phyloP scores from a whole-genome alignment of 2,888 invertebrate genomes.

The Malthinus seriepunctatus region DNA sequence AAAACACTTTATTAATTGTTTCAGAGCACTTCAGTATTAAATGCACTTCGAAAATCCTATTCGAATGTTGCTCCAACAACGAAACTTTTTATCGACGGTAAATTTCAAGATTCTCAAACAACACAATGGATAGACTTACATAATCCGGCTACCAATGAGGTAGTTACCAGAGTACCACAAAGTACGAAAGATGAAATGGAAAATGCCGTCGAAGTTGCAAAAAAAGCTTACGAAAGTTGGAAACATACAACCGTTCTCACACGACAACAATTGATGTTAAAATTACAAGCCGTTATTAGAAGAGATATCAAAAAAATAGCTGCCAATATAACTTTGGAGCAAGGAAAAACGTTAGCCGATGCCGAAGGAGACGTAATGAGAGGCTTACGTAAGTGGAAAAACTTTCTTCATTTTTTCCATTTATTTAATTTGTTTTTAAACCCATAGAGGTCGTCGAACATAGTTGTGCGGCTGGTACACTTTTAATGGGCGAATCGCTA shows the following conservation, averaged over 20 bases:
- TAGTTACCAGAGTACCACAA: slow-evolving; percentile 84
- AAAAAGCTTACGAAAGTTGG: slow-evolving; percentile 79
- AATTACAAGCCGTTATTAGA: slow-evolving; percentile 81
- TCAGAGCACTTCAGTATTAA: slow-evolving; percentile 17
- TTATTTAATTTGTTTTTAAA: too few species aligned
- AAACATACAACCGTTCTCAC: slow-evolving; percentile 88
- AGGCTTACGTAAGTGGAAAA: slow-evolving; percentile 83
- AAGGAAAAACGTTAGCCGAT: slow-evolving; percentile 95
- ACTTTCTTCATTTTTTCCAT: neutral
- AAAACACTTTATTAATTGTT: too few species aligned
- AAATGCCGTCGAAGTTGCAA: slow-evolving; percentile 82
- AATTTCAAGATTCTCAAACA: slow-evolving; percentile 91
- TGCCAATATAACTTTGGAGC: slow-evolving; percentile 90
- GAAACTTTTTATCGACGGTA: slow-evolving; percentile 94
- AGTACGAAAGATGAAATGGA: slow-evolving; percentile 88
- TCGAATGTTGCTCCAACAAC: slow-evolving; percentile 67
- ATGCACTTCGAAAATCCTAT: slow-evolving; percentile 21
- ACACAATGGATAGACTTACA: slow-evolving; percentile 93
- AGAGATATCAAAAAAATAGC: slow-evolving; percentile 89
- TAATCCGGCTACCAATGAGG: slow-evolving; percentile 92
- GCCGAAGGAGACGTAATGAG: slow-evolving; percentile 98
- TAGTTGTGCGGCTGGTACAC: slow-evolving; percentile 88
- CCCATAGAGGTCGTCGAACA: slow-evolving; percentile 92
- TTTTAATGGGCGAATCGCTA: slow-evolving; percentile 92
- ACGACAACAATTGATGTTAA: slow-evolving; percentile 74